phyloP scores from a whole-genome alignment of 2,888 invertebrate genomes.

The Calephelis perditalis region DNA sequence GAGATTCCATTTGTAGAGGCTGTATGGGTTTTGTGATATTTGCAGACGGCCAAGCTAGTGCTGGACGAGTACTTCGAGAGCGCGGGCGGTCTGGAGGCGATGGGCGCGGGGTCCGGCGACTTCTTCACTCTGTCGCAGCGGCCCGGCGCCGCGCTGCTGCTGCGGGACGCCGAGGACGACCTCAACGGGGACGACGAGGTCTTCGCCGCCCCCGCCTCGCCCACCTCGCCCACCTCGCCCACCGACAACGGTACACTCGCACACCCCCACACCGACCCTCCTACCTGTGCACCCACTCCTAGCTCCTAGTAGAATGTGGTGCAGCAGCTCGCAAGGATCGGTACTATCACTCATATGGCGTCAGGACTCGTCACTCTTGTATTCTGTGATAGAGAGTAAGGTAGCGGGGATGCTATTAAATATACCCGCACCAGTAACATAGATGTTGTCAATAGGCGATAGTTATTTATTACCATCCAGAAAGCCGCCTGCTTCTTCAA shows the following conservation, averaged over 20 bases:
- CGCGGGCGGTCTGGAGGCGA: slow-evolving; percentile 66
- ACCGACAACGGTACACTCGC: background rate
- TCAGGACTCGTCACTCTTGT: too few species aligned
- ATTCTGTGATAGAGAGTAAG: too few species aligned
- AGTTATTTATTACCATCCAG: too few species aligned
- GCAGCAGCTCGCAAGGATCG: too few species aligned
- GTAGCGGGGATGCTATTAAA: too few species aligned
- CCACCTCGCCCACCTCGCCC: slow-evolving; percentile 10
- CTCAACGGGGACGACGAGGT: slow-evolving; percentile 72
- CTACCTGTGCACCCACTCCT: too few species aligned
- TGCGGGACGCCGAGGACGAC: slow-evolving; percentile 63
- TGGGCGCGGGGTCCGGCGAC: slow-evolving; percentile 71
- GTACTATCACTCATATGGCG: too few species aligned
- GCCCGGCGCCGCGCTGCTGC: slow-evolving; percentile 66
- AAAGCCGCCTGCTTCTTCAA: too few species aligned
- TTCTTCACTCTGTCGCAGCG: slow-evolving; percentile 75
- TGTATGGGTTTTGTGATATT: slow-evolving; percentile 19
- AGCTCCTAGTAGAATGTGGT: too few species aligned
- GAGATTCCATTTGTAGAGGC: background rate
- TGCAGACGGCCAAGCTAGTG: slow-evolving; percentile 90
- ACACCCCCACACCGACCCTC: slow-evolving; percentile 7
- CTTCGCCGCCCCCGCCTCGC: slow-evolving; percentile 39
- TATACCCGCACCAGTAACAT: too few species aligned
- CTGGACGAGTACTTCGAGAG: slow-evolving; percentile 90
- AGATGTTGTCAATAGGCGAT: too few species aligned